These are phyloP conservation scores for Cepaea nemoralis DNA, from an alignment of 1,140 invertebrate genomes.

Conservation along the genomic window DNA sequence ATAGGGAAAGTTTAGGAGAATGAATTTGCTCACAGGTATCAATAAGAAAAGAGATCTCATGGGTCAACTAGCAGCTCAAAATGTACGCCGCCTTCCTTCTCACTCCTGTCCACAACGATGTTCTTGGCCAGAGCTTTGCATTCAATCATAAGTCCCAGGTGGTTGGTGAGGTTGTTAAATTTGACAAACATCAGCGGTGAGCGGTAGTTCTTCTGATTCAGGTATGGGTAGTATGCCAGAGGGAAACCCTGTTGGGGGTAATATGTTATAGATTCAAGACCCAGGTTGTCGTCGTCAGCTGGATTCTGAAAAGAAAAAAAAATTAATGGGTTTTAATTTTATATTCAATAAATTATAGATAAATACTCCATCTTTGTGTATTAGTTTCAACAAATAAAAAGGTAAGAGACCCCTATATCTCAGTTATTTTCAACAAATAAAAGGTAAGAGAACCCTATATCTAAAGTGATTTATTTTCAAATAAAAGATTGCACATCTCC, in stretches of 20 bases:
- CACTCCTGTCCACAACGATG: constrained; percentile 87
- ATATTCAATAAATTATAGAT: no score
- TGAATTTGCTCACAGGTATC: neutral
- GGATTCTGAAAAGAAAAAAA: constrained; percentile 56
- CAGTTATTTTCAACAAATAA: no score
- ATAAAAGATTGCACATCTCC: no score
- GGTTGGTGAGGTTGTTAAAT: constrained; percentile 53
- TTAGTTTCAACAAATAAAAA: no score
- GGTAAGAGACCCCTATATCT: no score
- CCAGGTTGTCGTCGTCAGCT: constrained; percentile 66
- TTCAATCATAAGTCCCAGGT: constrained; percentile 63
- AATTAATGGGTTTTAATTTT: no score
- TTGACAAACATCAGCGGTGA: constrained; percentile 67
- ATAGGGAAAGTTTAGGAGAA: neutral
- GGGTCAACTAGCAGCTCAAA: constrained; percentile 27
- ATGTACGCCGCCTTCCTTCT: constrained; percentile 76
- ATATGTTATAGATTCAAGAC: constrained; percentile 52
- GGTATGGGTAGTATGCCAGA: constrained; percentile 67
- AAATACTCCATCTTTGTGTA: no score
- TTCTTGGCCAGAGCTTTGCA: constrained; percentile 79
- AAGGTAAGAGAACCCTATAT: no score
- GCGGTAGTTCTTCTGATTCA: constrained; percentile 66
- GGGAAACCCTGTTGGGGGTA: constrained; percentile 63
- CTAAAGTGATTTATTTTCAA: no score
- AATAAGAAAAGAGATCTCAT: neutral